Conservation (phyloP, 2,797 vertebrate genomes). For the Hydrolagus colliei region DNA sequence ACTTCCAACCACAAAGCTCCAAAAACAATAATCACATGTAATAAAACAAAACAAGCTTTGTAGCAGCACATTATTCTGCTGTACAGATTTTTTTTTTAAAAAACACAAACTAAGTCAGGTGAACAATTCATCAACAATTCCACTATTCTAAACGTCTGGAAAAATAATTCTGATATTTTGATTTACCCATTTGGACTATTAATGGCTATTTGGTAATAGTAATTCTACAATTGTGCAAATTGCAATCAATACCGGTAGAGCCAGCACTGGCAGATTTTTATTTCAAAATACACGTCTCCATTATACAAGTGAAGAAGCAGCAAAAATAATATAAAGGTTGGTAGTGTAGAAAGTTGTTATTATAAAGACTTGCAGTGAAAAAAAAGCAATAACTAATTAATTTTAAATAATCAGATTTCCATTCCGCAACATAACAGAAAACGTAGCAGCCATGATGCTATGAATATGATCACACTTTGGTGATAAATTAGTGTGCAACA, state of each 20-base stretch:
- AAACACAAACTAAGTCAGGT: not conserved
- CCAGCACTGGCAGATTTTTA: constrained; percentile 17
- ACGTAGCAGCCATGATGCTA: not conserved
- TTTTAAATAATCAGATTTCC: not conserved
- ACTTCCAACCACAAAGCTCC: constrained; percentile 27
- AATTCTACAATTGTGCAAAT: constrained; percentile 15
- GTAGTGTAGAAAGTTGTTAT: not conserved
- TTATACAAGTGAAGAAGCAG: constrained; percentile 19
- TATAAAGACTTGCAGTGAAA: not conserved
- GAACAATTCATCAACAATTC: not conserved
- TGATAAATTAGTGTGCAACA: not conserved
- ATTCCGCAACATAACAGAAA: not conserved
- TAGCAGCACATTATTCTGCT: constrained; percentile 10
- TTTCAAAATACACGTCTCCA: not conserved
- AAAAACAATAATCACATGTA: constrained; percentile 17
- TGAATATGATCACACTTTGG: not conserved
- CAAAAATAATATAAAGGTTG: constrained; percentile 4
- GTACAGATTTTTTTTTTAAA: not conserved
- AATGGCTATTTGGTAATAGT: not conserved
- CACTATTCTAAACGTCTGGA: not conserved
- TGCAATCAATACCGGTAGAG: constrained; percentile 22
- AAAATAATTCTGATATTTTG: constrained; percentile 13
- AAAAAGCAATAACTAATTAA: not conserved
- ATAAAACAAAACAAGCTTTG: constrained; percentile 9
- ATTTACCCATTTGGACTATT: constrained; percentile 9